Base-by-base conservation (phyloP, 2,113 vertebrate genomes). In the Heterochromis multidens region DNA sequence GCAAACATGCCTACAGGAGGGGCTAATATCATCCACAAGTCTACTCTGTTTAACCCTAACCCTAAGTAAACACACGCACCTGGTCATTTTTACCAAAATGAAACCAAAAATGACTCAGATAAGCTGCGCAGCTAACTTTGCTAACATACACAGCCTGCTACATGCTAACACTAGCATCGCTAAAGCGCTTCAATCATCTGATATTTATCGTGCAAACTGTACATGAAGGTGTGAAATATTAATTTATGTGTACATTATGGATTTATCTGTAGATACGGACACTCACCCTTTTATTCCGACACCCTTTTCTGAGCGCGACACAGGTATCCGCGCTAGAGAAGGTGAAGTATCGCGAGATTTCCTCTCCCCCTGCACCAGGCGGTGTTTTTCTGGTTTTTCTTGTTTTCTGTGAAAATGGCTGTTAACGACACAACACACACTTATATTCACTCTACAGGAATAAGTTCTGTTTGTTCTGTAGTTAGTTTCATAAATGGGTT, bases 241-340 rank as follows among this genome's bases (percentile, higher is more conserved):
- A 1, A 13, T 8, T 14, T 2, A 1, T 3, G 2, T n/a, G 3
- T 16, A 19, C 3, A 10, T 7, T 2, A 2, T 1, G 3, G 5
- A n/a, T 67, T 2, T 43, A 23, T 21, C 0, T 33, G 12, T 2
- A n/a, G 21, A 63, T 35, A 27, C 37, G 27, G 19, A 79, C 3
- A 27, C 8, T 31, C 88, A 92, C 91, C 79, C 40, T 46, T 49
- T 49, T n/a, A n/a, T 10, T 49, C 16, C 65, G 29, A 49, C 17
- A 72, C 23, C 65, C n/a, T 63, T 37, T 37, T 2, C 46, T 6
- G 27, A 3, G 12, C 23, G 13, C 29, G 13, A 21, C 14, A 46
- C 33, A 65, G 62, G 14, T 65, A 37, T 14, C 8, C 23, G 11
- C 35, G 21, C 61, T 21, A 37, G 21, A 8, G 6, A 23, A 12